A percentile compares a stretch with the other conserved stretches of the same genome.
phyloP scores from a whole-genome alignment of 2,888 invertebrate species.

The Tinea trinotella region DNA sequence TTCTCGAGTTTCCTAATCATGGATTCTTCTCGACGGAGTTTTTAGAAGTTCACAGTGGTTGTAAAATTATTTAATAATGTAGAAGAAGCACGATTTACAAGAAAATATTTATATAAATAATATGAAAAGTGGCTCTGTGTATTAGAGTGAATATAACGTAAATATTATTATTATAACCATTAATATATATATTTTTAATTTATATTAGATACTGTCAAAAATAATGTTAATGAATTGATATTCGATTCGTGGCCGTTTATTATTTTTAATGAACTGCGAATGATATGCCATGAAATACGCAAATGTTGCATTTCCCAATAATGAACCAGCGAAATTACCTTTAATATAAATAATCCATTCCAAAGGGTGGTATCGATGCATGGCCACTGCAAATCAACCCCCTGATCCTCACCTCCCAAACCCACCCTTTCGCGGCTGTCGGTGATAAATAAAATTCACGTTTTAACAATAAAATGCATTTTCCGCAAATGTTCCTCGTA shows the following conservation, averaged over 20 bases:
- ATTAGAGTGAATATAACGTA: no score
- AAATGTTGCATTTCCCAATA: conserved; percentile 69
- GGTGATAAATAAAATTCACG: conserved; percentile 72
- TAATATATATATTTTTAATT: background rate
- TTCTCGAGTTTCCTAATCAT: no score
- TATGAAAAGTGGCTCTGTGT: no score
- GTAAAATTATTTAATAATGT: no score
- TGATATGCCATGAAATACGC: conserved; percentile 56
- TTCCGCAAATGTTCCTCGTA: conserved; percentile 70
- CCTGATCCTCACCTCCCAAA: conserved; percentile 36
- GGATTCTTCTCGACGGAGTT: no score
- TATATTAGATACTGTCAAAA: background rate
- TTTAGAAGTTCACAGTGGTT: no score
- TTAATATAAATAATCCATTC: conserved; percentile 69
- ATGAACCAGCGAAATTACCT: conserved; percentile 69
- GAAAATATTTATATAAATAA: no score
- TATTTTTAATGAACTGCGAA: conserved; percentile 65
- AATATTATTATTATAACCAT: background rate
- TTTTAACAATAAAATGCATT: conserved; percentile 74
- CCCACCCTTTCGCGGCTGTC: conserved; percentile 52
- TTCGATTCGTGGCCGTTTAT: conserved; percentile 26
- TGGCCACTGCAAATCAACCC: conserved; percentile 67
- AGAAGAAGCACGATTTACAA: no score
- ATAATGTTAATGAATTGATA: background rate
- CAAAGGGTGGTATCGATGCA: conserved; percentile 67